Conservation (phyloP, 2,797 vertebrate species). For the Anabacerthia variegaticeps region DNA sequence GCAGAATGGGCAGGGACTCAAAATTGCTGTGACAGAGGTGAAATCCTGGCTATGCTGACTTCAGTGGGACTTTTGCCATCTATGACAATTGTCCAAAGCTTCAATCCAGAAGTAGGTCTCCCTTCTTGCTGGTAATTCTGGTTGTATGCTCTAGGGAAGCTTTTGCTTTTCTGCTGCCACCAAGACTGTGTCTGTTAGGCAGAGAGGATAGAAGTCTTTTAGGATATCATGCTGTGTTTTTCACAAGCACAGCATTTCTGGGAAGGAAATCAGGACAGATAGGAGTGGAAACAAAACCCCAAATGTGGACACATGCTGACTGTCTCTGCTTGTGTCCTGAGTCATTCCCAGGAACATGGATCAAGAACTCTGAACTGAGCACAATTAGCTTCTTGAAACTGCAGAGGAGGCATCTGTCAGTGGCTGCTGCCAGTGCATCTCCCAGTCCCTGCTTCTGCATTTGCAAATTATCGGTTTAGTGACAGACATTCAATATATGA, state of each 20-base stretch:
- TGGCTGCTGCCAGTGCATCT: background rate
- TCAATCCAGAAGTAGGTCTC: background rate
- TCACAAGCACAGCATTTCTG: background rate
- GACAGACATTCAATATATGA: slow-evolving; percentile 14
- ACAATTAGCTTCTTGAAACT: background rate
- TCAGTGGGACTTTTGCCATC: background rate
- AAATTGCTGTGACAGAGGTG: background rate
- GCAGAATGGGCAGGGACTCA: background rate
- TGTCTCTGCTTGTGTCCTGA: background rate
- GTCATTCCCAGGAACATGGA: background rate
- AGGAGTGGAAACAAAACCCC: background rate
- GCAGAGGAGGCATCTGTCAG: background rate
- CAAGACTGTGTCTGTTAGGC: background rate
- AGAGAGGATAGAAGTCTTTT: background rate
- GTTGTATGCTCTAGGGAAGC: background rate
- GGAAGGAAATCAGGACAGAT: background rate
- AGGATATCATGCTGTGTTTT: background rate
- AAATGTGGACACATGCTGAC: background rate
- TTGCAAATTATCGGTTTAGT: background rate
- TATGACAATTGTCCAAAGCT: background rate
- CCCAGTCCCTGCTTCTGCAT: background rate
- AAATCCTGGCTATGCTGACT: background rate
- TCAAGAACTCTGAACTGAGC: background rate
- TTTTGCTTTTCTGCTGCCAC: background rate
- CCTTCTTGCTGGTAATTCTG: background rate